Conservation (phyloP, 2,888 invertebrate species). For the Marasmarcha lunaedactyla region DNA sequence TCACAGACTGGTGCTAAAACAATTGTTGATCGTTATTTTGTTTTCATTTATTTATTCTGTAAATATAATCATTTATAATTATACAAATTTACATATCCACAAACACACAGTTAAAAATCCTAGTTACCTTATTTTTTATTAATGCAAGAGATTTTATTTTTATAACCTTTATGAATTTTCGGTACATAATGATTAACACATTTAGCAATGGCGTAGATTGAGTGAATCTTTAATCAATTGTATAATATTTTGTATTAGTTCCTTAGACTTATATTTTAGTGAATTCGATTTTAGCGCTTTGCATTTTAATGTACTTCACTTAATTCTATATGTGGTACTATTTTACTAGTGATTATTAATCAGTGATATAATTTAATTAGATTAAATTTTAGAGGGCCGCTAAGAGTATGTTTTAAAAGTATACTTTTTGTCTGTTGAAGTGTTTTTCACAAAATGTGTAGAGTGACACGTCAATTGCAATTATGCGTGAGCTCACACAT, state of each 20-base stretch:
- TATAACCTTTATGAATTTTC: too few species aligned
- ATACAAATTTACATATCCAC: too few species aligned
- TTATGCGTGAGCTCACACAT: too few species aligned
- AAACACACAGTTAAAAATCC: background rate
- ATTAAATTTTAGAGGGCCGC: background rate
- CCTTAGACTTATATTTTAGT: background rate
- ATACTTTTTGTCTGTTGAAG: too few species aligned
- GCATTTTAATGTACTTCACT: constrained; percentile 21
- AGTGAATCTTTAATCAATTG: background rate
- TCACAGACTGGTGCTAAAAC: too few species aligned
- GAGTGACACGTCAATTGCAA: too few species aligned
- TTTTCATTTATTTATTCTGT: too few species aligned
- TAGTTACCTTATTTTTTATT: background rate
- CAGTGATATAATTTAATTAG: constrained; percentile 4
- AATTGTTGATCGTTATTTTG: too few species aligned
- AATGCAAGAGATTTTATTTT: too few species aligned
- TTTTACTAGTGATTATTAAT: constrained; percentile 21
- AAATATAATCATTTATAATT: too few species aligned
- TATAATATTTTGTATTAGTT: background rate
- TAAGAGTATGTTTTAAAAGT: too few species aligned
- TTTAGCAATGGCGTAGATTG: background rate
- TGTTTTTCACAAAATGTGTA: too few species aligned
- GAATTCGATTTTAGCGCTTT: constrained; percentile 13
- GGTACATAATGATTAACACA: background rate
- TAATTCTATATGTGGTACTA: constrained; percentile 21